Percentiles rank a stretch among this genome's conserved stretches.
Conservation (phyloP, 2,797 vertebrate genomes). For the Argentina silus region DNA sequence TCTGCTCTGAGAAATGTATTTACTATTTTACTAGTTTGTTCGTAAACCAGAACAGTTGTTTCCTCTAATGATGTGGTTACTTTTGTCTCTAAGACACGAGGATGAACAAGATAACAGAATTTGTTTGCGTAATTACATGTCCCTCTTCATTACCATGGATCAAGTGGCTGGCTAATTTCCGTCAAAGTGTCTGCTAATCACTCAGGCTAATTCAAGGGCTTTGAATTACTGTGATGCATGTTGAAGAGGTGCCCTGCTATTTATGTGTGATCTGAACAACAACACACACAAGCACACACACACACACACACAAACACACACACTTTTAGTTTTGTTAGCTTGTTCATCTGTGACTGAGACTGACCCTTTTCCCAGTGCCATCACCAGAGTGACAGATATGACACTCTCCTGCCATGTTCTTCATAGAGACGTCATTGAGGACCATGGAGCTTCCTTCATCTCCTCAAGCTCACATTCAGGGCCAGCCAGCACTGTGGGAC, state of each 20-base stretch:
- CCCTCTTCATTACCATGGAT: background rate
- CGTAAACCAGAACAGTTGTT: background rate
- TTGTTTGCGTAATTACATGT: background rate
- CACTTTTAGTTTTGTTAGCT: background rate
- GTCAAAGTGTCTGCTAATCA: slow-evolving; percentile 5
- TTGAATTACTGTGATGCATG: background rate
- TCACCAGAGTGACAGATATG: background rate
- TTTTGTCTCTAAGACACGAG: background rate
- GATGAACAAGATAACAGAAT: slow-evolving; percentile 8
- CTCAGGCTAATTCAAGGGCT: slow-evolving; percentile 6
- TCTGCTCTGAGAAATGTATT: no score
- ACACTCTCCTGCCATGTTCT: background rate
- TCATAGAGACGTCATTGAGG: background rate
- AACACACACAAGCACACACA: background rate
- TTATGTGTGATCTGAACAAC: background rate
- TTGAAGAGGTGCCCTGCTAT: background rate
- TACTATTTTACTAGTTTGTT: no score
- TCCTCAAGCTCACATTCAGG: background rate
- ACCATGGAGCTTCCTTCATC: background rate
- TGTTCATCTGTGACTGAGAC: background rate
- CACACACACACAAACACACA: background rate
- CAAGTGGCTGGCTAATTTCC: background rate
- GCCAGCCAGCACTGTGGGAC: background rate
- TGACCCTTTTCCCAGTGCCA: background rate
- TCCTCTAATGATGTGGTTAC: background rate